Conservation (phyloP, 2,113 vertebrate genomes). For the Phrynosoma blainvillii region DNA sequence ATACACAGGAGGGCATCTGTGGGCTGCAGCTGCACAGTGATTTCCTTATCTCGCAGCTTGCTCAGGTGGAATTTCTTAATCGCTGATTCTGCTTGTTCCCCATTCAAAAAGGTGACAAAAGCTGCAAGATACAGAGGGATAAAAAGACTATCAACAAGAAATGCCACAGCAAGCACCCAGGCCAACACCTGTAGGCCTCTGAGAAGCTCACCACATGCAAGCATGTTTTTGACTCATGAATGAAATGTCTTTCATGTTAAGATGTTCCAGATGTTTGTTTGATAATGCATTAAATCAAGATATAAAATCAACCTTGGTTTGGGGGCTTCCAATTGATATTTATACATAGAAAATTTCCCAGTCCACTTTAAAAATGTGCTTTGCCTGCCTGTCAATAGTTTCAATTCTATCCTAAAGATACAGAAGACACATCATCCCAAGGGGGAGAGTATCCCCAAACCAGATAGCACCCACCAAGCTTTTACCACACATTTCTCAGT, state of each 20-base stretch:
- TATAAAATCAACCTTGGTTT: not conserved
- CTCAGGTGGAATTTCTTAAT: constrained; percentile 86
- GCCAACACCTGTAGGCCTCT: not conserved
- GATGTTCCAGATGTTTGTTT: not conserved
- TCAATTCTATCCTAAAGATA: not conserved
- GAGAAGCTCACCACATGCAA: too few species aligned
- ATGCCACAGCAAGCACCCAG: not conserved
- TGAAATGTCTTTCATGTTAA: not conserved
- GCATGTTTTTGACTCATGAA: too few species aligned
- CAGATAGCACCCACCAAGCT: not conserved
- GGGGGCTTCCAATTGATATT: too few species aligned
- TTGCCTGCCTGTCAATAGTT: too few species aligned
- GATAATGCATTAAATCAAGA: not conserved
- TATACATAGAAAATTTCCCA: not conserved
- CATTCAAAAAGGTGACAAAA: constrained; percentile 90
- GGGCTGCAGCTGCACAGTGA: constrained; percentile 92
- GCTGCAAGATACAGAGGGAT: constrained; percentile 61
- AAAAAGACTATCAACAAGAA: not conserved
- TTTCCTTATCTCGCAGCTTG: constrained; percentile 85
- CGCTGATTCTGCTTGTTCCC: constrained; percentile 89
- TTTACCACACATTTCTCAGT: not conserved
- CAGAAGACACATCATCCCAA: not conserved
- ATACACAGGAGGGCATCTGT: constrained; percentile 90
- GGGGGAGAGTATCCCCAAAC: not conserved
- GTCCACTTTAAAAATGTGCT: not conserved